A percentile compares a stretch with the other conserved stretches of the same genome.
These are phyloP conservation scores for Cepaea hortensis DNA, from an alignment of 2,888 invertebrate species.

Conservation along the genomic window DNA sequence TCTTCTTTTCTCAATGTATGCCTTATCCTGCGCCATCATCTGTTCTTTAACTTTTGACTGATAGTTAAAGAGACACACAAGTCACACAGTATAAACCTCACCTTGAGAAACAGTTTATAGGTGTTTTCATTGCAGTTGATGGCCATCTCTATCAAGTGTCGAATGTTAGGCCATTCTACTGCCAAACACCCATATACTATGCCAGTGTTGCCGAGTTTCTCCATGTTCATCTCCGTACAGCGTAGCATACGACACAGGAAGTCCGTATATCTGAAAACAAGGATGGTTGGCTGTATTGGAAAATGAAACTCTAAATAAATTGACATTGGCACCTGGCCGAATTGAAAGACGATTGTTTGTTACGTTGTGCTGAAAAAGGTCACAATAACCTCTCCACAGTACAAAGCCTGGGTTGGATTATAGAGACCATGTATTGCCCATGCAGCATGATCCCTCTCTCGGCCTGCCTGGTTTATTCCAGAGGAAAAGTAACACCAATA, in stretches of 20 bases:
- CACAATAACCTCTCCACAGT: too few relatives aligned
- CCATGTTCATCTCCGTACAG: background rate
- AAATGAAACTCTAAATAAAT: background rate
- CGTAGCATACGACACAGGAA: slow-evolving; percentile 14
- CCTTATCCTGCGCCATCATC: too few relatives aligned
- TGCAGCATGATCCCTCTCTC: too few relatives aligned
- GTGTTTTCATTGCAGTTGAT: slow-evolving; percentile 20
- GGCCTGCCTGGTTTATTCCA: too few relatives aligned
- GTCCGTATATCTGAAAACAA: slow-evolving; percentile 5
- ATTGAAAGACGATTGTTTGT: too few relatives aligned
- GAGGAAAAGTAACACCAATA: too few relatives aligned
- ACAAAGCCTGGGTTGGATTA: too few relatives aligned
- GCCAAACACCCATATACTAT: background rate
- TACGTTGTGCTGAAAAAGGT: too few relatives aligned
- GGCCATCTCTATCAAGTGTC: slow-evolving; percentile 17
- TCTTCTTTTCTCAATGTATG: too few relatives aligned
- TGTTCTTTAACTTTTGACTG: too few relatives aligned
- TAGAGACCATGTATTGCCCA: too few relatives aligned
- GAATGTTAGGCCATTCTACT: slow-evolving; percentile 26
- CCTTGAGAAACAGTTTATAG: slow-evolving; percentile 6
- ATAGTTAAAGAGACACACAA: background rate
- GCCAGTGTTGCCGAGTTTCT: background rate
- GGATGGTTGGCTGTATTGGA: background rate
- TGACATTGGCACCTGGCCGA: background rate
- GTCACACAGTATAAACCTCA: background rate